These are phyloP conservation scores for Brachycybe producta DNA, from an alignment of 2,888 invertebrate genomes.

Conservation along the genomic window DNA sequence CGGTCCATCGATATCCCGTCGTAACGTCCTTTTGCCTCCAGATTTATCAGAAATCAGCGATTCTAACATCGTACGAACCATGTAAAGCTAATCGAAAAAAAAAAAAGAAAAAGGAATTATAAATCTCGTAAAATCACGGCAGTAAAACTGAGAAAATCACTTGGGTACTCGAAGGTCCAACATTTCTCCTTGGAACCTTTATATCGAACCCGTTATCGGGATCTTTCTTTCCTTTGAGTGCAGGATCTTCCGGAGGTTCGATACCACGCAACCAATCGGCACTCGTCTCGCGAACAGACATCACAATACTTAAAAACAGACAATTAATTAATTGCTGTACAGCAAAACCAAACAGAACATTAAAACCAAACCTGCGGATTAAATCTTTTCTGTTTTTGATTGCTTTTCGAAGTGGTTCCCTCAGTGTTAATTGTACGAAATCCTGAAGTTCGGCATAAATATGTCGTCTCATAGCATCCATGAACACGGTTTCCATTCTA, in stretches of 20 bases:
- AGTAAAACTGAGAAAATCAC: conserved; percentile 24
- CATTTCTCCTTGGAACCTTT: conserved; percentile 80
- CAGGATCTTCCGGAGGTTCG: conserved; percentile 84
- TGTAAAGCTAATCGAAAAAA: conserved; percentile 82
- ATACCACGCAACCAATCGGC: conserved; percentile 90
- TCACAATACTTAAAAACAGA: conserved; percentile 60
- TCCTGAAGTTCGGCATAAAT: conserved; percentile 95
- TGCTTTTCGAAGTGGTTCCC: conserved; percentile 89
- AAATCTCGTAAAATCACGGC: background rate
- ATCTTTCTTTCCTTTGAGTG: conserved; percentile 84
- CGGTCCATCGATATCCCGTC: conserved; percentile 92
- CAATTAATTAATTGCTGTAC: background rate
- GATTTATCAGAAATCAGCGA: conserved; percentile 95
- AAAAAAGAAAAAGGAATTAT: conserved; percentile 7
- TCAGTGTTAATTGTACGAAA: conserved; percentile 75
- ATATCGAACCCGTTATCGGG: conserved; percentile 81
- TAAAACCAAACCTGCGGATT: conserved; percentile 50
- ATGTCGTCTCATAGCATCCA: conserved; percentile 74
- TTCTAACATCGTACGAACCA: conserved; percentile 97
- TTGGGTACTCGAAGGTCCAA: conserved; percentile 52
- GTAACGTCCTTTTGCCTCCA: conserved; percentile 80
- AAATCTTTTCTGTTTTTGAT: conserved; percentile 96
- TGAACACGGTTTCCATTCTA: conserved; percentile 92
- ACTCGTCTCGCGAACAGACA: conserved; percentile 92
- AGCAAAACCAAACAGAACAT: background rate